Conservation (phyloP, 2,797 vertebrate species). For the Uromys caudimaculatus region DNA sequence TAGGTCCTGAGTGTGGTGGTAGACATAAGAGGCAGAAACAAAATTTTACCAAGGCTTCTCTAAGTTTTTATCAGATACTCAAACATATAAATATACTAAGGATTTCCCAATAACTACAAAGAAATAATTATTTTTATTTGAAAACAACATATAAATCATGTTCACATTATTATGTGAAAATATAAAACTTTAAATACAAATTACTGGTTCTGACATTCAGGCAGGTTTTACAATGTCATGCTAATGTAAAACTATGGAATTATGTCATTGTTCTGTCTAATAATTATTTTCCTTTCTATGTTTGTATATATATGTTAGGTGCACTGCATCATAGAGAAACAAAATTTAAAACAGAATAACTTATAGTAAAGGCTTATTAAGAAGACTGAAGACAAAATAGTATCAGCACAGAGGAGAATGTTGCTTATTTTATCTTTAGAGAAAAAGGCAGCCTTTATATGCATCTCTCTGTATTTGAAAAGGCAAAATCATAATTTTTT, state of each 20-base stretch:
- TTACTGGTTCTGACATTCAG: background rate
- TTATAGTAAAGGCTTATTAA: background rate
- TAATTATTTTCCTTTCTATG: background rate
- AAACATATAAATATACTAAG: background rate
- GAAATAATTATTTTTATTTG: background rate
- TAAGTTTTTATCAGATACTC: background rate
- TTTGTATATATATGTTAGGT: too few species aligned
- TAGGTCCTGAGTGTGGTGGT: background rate
- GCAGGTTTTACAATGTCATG: background rate
- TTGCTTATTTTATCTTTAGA: background rate
- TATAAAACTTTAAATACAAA: background rate
- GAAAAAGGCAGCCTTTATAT: background rate
- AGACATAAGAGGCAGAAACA: background rate
- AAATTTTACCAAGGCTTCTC: background rate
- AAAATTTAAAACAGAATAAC: background rate
- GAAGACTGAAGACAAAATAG: background rate
- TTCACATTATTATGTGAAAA: background rate
- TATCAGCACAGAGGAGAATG: background rate
- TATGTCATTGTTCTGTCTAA: background rate
- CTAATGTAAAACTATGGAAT: background rate
- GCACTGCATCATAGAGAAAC: background rate
- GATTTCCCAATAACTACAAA: too few species aligned
- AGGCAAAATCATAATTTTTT: background rate
- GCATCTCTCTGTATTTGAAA: background rate
- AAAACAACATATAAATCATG: background rate